These are phyloP conservation scores for Drosophila ezoana DNA, from an alignment of 2,888 invertebrate species.

Conservation along the genomic window DNA sequence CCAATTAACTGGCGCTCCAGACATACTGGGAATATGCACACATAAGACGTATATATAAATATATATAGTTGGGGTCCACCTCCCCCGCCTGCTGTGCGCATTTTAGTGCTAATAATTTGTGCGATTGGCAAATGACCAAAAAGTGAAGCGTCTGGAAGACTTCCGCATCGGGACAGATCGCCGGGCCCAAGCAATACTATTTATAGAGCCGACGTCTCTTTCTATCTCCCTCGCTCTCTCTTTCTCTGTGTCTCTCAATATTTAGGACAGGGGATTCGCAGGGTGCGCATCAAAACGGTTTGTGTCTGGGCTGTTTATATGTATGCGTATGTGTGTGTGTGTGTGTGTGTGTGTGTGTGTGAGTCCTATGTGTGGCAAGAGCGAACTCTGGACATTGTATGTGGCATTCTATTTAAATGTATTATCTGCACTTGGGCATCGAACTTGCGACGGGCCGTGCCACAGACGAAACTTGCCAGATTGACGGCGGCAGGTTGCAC, in stretches of 20 bases:
- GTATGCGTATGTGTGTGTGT: constrained; percentile 10
- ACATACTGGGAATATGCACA: constrained; percentile 16
- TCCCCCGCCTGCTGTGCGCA: constrained; percentile 13
- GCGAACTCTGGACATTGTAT: constrained; percentile 68
- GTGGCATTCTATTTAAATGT: constrained; percentile 68
- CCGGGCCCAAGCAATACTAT: constrained; percentile 52
- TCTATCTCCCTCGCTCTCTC: constrained; percentile 1
- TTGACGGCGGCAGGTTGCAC: constrained; percentile 49
- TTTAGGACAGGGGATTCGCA: constrained; percentile 46
- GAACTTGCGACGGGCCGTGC: constrained; percentile 63
- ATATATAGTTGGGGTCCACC: not conserved
- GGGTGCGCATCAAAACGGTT: constrained; percentile 59
- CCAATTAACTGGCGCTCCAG: constrained; percentile 31
- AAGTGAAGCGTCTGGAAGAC: constrained; percentile 73
- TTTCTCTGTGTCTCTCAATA: constrained; percentile 4
- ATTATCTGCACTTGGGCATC: constrained; percentile 78
- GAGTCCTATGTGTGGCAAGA: constrained; percentile 43
- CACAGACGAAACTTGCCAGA: constrained; percentile 42
- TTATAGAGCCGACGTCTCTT: constrained; percentile 41
- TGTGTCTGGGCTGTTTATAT: constrained; percentile 53
- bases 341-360: constrained; percentile 31
- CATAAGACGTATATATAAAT: not conserved
- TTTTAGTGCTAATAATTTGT: constrained; percentile 57
- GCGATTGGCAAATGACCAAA: constrained; percentile 77
- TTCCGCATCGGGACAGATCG: constrained; percentile 73